Percentiles rank a stretch among this genome's conserved stretches.
Conservation (phyloP, 2,888 invertebrate genomes). For the Corbicula japonica region DNA sequence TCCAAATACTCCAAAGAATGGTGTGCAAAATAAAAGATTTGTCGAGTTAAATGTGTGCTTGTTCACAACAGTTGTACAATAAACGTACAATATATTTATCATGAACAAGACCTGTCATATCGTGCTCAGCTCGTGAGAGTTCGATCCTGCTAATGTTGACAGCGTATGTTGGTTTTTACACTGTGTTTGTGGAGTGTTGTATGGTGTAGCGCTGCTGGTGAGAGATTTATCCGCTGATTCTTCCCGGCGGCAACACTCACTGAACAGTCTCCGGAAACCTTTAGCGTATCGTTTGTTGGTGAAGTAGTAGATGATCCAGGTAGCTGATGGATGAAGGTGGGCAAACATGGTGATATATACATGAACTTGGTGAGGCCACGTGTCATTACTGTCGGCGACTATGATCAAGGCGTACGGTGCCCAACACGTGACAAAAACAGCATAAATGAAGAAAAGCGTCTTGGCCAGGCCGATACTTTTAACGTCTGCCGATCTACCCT, state of each 20-base stretch:
- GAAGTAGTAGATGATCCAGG: slow-evolving; percentile 73
- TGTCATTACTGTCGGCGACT: slow-evolving; percentile 70
- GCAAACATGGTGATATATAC: slow-evolving; percentile 71
- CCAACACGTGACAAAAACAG: slow-evolving; percentile 78
- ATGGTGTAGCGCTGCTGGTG: not conserved
- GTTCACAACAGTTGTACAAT: too few relatives aligned
- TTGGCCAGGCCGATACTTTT: slow-evolving; percentile 64
- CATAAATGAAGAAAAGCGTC: slow-evolving; percentile 77
- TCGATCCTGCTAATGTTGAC: too few relatives aligned
- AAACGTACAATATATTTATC: too few relatives aligned
- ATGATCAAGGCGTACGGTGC: slow-evolving; percentile 77
- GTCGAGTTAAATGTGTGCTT: too few relatives aligned
- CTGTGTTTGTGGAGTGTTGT: not conserved
- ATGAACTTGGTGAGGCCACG: slow-evolving; percentile 71
- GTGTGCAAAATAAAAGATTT: too few relatives aligned
- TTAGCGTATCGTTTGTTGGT: slow-evolving; percentile 69
- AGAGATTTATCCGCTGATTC: not conserved
- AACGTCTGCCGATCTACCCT: not conserved
- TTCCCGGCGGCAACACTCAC: not conserved
- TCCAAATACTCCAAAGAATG: too few relatives aligned
- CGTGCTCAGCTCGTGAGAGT: not conserved
- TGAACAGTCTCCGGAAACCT: slow-evolving; percentile 26
- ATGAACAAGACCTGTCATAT: not conserved
- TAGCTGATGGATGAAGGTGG: slow-evolving; percentile 74
- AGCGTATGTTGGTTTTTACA: not conserved